Evolutionary conservation across 2,888 invertebrate genomes (phyloP).

Genomic region (Serripes groenlandicus): DNA sequence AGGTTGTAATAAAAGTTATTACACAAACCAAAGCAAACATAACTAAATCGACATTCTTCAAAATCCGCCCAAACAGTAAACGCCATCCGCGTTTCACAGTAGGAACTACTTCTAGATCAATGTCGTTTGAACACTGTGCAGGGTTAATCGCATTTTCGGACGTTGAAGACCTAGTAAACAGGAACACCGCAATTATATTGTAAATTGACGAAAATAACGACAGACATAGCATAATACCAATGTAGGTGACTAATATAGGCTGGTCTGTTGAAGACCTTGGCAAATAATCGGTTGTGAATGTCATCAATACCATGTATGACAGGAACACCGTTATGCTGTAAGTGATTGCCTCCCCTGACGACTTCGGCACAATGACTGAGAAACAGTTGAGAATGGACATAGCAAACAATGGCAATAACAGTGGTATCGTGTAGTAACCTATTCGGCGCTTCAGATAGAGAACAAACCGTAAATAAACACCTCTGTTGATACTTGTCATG

Average conservation of each 20-base stretch:
- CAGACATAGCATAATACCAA: conserved; percentile 13
- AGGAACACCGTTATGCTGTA: conserved; percentile 10
- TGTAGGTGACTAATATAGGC: not conserved
- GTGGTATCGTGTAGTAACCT: not conserved
- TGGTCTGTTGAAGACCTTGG: not conserved
- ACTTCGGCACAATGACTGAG: not conserved
- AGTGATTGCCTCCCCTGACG: not conserved
- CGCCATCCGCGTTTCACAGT: too few relatives aligned
- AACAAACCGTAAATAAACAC: not conserved
- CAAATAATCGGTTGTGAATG: not conserved
- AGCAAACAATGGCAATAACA: not conserved
- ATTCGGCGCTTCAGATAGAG: not conserved
- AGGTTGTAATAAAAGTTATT: too few relatives aligned
- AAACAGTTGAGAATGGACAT: not conserved
- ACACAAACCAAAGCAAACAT: too few relatives aligned
- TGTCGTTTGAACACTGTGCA: too few relatives aligned
- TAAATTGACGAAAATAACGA: not conserved
- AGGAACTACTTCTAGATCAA: too few relatives aligned
- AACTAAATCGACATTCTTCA: too few relatives aligned
- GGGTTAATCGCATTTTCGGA: too few relatives aligned
- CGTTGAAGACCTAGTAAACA: too few relatives aligned
- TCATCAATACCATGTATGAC: not conserved
- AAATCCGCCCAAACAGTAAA: too few relatives aligned
- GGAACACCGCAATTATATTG: not conserved
- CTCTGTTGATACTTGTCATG: not conserved